Percentiles rank a stretch among this genome's conserved stretches.
Conservation (phyloP, 1,140 invertebrate species). For the Drosophila subpulchrella region DNA sequence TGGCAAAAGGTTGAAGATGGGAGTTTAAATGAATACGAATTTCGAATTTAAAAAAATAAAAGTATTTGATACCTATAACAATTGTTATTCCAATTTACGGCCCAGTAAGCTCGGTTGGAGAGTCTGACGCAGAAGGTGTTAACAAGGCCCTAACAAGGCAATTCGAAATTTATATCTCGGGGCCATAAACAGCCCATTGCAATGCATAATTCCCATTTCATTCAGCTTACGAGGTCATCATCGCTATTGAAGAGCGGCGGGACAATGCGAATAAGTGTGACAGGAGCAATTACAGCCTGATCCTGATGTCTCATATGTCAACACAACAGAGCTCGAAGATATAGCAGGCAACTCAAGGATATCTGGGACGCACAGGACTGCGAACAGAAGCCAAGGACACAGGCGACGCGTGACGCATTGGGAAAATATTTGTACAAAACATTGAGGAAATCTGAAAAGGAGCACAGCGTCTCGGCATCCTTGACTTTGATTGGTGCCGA, state of each 20-base stretch:
- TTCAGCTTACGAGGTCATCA: slow-evolving; percentile 66
- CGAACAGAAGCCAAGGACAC: slow-evolving; percentile 77
- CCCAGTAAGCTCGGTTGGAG: slow-evolving; percentile 4
- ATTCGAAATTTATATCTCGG: slow-evolving; percentile 44
- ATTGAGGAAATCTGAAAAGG: slow-evolving; percentile 50
- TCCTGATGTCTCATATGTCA: slow-evolving; percentile 63
- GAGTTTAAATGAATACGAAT: too few species aligned
- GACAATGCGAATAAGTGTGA: slow-evolving; percentile 82
- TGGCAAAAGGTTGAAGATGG: too few species aligned
- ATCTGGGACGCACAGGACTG: slow-evolving; percentile 44
- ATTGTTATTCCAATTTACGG: too few species aligned
- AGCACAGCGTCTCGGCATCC: slow-evolving; percentile 59
- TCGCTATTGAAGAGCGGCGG: slow-evolving; percentile 47
- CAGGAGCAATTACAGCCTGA: slow-evolving; percentile 73
- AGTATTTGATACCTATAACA: too few species aligned
- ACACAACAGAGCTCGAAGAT: slow-evolving; percentile 51
- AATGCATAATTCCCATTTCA: slow-evolving; percentile 62
- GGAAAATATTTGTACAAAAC: slow-evolving; percentile 72
- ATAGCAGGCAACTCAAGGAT: slow-evolving; percentile 44
- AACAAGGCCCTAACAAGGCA: slow-evolving; percentile 41
- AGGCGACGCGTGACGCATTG: slow-evolving; percentile 75
- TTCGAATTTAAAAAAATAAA: too few species aligned
- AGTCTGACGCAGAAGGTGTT: slow-evolving; percentile 52
- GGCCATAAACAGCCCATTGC: slow-evolving; percentile 42
- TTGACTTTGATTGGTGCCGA: slow-evolving; percentile 70